Evolutionary conservation across 1,140 invertebrate genomes (phyloP), one percentile per base, ranked within the genome.

Genomic region (Whitmania pigra): DNA sequence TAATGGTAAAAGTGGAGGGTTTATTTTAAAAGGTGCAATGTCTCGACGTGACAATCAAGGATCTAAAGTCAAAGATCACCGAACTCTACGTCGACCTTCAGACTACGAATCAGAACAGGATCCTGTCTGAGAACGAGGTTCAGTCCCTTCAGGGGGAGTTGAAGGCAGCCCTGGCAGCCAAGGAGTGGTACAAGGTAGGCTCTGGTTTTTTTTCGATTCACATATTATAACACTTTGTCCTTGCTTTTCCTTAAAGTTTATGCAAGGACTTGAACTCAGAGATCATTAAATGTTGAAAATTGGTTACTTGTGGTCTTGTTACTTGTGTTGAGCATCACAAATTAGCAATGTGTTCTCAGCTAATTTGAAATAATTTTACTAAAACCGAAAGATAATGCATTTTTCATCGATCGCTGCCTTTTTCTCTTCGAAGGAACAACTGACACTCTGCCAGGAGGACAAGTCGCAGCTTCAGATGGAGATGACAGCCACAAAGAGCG

Each of bases 11-110:
- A 11, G 13, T 49, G 31, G 2, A 36, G 43, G 9, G 1, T 17
- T 17, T 11, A 13, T 11, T 17, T 49, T 17, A 49, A 63, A 22
- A 63, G 57, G 22, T 63, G 9, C 57, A 79, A 49, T 75, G 79
- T 17, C 82, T 79, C 75, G 83, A 84, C 55, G 78, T 79, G 53
- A 80, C 82, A 18, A 76, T 83, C 54, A 77, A 80, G 71, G 82
- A 81, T 22, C 73, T 84, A 36, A 84, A 84, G 76, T 80, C 78
- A 67, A 84, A 84, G 76, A 80, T 84, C 29, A 80, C 82, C 49
- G 82, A 84, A 75, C 75, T 83, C 17, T 83, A 84, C 76, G 81
- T 83, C 18, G 82, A 84, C 73, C 77, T 82, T 20, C 81, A 84
- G 73, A 74, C 71, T 20, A 72, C 60, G 71, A 72, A 74, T 68